A percentile compares a stretch with the other conserved stretches of the same genome.
Conservation (phyloP, 2,888 invertebrate genomes). For the Sycophila texana region DNA sequence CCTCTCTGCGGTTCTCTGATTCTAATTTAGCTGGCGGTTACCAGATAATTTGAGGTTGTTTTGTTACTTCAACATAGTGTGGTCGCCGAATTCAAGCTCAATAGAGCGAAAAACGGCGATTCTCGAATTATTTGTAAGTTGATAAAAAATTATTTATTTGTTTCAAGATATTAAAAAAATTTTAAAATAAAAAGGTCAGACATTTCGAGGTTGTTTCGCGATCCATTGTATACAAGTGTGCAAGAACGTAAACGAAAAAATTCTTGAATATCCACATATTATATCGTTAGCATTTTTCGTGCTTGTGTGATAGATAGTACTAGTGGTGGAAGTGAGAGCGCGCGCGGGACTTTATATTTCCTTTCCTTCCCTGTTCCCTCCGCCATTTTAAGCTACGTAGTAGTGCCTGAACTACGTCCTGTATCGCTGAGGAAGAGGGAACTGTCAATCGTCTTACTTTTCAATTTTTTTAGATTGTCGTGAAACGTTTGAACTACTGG, state of each 20-base stretch:
- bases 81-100: neutral
- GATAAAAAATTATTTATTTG: neutral
- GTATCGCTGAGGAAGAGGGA: constrained; percentile 39
- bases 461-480: constrained; percentile 31
- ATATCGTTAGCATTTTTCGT: too few relatives aligned
- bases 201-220: neutral
- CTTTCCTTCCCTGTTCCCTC: constrained; percentile 48
- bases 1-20: neutral
- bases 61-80: neutral
- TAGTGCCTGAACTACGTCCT: constrained; percentile 50
- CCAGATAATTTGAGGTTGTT: neutral
- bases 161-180: constrained; percentile 9
- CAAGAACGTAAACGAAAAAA: neutral
- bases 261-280: constrained; percentile 8
- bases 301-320: too few relatives aligned
- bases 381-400: constrained; percentile 55
- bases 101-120: neutral
- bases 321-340: constrained; percentile 9
- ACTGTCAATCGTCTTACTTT: constrained; percentile 45
- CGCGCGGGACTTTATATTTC: constrained; percentile 23
- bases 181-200: constrained; percentile 9
- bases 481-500: neutral
- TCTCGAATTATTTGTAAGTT: constrained; percentile 22
- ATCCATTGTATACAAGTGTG: too few relatives aligned
- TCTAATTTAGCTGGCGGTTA: constrained; percentile 7